phyloP scores from a whole-genome alignment of 2,888 invertebrate genomes.

The Stenotaenia linearis region DNA sequence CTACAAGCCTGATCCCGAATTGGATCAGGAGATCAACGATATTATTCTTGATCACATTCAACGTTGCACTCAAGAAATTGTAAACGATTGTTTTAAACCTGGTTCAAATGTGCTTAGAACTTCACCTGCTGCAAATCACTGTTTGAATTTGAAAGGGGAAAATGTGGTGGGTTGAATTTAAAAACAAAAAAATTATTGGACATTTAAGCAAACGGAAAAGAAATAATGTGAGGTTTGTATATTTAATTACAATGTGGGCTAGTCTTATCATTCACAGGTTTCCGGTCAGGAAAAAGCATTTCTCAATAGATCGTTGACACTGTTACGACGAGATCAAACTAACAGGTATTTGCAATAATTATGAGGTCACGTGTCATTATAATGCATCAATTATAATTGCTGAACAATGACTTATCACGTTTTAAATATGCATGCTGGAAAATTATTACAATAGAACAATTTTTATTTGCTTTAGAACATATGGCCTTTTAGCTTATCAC shows the following conservation, averaged over 20 bases:
- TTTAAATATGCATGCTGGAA: neutral
- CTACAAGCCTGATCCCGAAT: constrained; percentile 7
- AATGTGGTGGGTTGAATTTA: neutral
- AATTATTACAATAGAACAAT: neutral
- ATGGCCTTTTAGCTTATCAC: neutral
- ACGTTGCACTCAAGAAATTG: neutral
- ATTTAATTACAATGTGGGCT: neutral
- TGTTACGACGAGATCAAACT: neutral
- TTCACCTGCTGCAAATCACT: neutral
- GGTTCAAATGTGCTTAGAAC: neutral
- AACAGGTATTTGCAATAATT: neutral
- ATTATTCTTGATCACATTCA: constrained; percentile 18
- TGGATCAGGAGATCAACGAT: constrained; percentile 14
- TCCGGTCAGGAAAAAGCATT: neutral
- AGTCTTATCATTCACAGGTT: neutral
- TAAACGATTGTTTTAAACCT: neutral
- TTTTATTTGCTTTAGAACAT: neutral
- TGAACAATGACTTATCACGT: neutral
- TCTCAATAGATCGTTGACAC: neutral
- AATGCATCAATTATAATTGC: neutral
- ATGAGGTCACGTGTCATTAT: neutral
- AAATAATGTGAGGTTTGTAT: neutral
- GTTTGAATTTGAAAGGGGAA: neutral
- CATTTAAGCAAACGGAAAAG: neutral
- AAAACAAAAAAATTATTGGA: neutral